Conservation (phyloP, 2,888 invertebrate genomes). For the Sthenelais limicola region DNA sequence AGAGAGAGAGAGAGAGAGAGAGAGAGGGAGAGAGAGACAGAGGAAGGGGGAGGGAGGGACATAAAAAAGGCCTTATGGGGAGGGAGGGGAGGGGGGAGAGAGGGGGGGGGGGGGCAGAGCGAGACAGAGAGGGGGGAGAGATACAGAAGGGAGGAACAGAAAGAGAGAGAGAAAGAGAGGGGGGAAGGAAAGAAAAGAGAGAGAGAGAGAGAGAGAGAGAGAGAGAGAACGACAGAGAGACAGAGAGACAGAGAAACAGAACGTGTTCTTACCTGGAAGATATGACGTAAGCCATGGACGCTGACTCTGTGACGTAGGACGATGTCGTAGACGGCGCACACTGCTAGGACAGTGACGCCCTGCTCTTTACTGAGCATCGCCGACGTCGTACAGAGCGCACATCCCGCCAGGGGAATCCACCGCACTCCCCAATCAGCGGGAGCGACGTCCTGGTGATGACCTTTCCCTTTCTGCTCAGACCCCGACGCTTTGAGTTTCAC, state of each 20-base stretch:
- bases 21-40: too few relatives aligned
- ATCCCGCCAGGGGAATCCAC: conserved; percentile 68
- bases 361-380: conserved; percentile 93
- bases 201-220: neutral
- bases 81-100: neutral
- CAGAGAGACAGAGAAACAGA: neutral
- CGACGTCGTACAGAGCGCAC: conserved; percentile 41
- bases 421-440: neutral
- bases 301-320: conserved; percentile 56
- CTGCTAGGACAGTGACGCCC: conserved; percentile 90
- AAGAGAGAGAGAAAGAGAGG: neutral
- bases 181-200: neutral
- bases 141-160: neutral
- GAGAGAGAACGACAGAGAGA: neutral
- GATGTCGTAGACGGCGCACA: conserved; percentile 91
- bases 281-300: conserved; percentile 15
- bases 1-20: too few relatives aligned
- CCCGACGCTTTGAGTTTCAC: too few relatives aligned
- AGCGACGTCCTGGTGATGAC: conserved; percentile 4
- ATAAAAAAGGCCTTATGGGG: too few relatives aligned
- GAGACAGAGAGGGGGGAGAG: neutral
- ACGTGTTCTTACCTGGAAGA: conserved; percentile 44
- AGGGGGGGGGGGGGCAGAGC: neutral
- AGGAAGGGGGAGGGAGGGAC: too few relatives aligned
- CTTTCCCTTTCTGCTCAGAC: neutral